Evolutionary conservation across 2,888 invertebrate species (phyloP).

Genomic region (Lasioglossum calceatum): DNA sequence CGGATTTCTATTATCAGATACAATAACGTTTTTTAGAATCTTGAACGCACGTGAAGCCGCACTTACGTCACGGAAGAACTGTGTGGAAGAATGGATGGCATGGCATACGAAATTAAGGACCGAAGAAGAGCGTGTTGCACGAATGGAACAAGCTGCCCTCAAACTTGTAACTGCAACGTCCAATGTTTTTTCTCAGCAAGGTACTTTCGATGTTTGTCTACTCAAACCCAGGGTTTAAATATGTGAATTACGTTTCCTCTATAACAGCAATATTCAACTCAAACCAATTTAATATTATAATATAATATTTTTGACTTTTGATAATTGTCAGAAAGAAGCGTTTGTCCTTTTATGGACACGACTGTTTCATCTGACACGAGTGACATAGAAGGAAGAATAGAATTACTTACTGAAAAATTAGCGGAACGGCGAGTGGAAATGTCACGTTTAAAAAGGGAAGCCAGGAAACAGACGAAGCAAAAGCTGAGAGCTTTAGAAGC

Average conservation of each 20-base stretch:
- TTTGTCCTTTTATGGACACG: constrained; percentile 74
- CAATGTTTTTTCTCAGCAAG: constrained; percentile 80
- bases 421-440: constrained; percentile 81
- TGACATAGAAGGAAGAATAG: constrained; percentile 82
- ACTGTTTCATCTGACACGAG: constrained; percentile 83
- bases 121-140: constrained; percentile 82
- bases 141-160: constrained; percentile 82
- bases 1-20: constrained; percentile 43
- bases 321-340: constrained; percentile 48
- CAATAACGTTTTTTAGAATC: constrained; percentile 74
- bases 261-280: neutral
- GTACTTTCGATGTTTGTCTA: constrained; percentile 65
- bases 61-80: constrained; percentile 81
- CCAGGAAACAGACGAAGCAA: constrained; percentile 81
- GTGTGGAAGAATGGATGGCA: constrained; percentile 83
- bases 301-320: constrained; percentile 44
- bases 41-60: constrained; percentile 82
- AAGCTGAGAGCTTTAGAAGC: constrained; percentile 81
- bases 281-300: constrained; percentile 12
- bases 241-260: neutral
- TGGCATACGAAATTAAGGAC: constrained; percentile 82
- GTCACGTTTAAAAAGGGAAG: constrained; percentile 81
- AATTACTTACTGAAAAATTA: constrained; percentile 81
- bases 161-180: constrained; percentile 82
- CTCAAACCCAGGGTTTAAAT: neutral